phyloP scores from a whole-genome alignment of 2,888 invertebrate species.

The Ligdia adustata region DNA sequence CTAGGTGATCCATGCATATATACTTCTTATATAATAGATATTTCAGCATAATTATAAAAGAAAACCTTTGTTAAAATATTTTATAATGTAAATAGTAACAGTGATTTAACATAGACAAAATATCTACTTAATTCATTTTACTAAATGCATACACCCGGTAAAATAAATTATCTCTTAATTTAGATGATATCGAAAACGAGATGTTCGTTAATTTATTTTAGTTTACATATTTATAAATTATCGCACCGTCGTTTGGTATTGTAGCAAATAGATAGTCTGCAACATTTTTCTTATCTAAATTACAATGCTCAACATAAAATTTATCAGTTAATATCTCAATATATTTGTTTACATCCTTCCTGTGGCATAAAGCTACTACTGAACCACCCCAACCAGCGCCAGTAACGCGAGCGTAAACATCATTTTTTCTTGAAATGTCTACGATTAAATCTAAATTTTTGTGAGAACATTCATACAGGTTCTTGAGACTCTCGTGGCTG shows the following conservation, averaged over 20 bases:
- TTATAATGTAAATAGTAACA: too few species aligned
- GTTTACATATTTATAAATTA: conserved; percentile 75
- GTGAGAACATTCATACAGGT: conserved; percentile 97
- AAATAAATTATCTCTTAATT: too few species aligned
- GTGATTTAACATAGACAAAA: too few species aligned
- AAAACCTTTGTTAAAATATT: too few species aligned
- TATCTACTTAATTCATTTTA: too few species aligned
- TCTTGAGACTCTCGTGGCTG: conserved; percentile 94
- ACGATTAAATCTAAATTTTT: conserved; percentile 93
- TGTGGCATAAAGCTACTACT: conserved; percentile 92
- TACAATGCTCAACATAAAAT: conserved; percentile 86
- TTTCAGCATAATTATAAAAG: too few species aligned
- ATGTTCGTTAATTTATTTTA: too few species aligned
- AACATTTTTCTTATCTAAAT: conserved; percentile 78
- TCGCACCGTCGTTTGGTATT: conserved; percentile 87
- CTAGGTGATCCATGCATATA: too few species aligned
- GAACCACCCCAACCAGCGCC: conserved; percentile 99
- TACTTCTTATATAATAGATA: too few species aligned
- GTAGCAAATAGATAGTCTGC: conserved; percentile 89
- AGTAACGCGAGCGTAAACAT: conserved; percentile 95
- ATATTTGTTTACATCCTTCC: conserved; percentile 86
- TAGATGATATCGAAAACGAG: too few species aligned
- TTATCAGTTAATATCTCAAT: conserved; percentile 87
- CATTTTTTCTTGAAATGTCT: conserved; percentile 86
- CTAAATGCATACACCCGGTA: too few species aligned